Conservation (phyloP, 2,888 invertebrate genomes). For the Mellilla xanthometata region DNA sequence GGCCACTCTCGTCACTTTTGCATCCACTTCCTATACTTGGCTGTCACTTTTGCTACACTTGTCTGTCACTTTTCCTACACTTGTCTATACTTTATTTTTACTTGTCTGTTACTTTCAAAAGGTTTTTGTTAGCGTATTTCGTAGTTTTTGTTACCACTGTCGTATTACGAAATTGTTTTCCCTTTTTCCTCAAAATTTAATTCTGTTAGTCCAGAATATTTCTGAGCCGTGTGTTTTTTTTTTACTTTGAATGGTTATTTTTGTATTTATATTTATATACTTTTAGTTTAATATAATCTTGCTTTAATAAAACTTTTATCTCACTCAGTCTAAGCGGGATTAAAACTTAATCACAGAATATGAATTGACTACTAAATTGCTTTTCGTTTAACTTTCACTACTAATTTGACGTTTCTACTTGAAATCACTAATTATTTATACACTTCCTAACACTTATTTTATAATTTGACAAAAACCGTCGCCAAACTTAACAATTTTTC, state of each 20-base stretch:
- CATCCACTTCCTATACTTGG: slow-evolving; percentile 18
- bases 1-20: slow-evolving; percentile 39
- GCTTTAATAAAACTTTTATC: background rate
- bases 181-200: too few species aligned
- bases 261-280: too few species aligned
- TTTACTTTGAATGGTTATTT: too few species aligned
- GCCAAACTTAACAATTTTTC: slow-evolving; percentile 55
- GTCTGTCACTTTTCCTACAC: slow-evolving; percentile 16
- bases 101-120: too few species aligned
- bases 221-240: too few species aligned
- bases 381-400: slow-evolving; percentile 31
- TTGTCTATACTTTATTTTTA: background rate
- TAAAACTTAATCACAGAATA: slow-evolving; percentile 55
- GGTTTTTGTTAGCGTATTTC: too few species aligned
- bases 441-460: slow-evolving; percentile 34
- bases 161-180: too few species aligned
- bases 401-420: slow-evolving; percentile 28
- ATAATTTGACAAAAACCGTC: slow-evolving; percentile 37
- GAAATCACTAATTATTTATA: slow-evolving; percentile 12
- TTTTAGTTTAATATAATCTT: too few species aligned
- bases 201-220: too few species aligned
- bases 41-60: slow-evolving; percentile 21
- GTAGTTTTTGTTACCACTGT: too few species aligned
- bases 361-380: slow-evolving; percentile 60
- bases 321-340: slow-evolving; percentile 31